Percentiles rank a stretch among this genome's conserved stretches.
phyloP scores from a whole-genome alignment of 2,888 invertebrate species.

The Cheilosia variabilis region DNA sequence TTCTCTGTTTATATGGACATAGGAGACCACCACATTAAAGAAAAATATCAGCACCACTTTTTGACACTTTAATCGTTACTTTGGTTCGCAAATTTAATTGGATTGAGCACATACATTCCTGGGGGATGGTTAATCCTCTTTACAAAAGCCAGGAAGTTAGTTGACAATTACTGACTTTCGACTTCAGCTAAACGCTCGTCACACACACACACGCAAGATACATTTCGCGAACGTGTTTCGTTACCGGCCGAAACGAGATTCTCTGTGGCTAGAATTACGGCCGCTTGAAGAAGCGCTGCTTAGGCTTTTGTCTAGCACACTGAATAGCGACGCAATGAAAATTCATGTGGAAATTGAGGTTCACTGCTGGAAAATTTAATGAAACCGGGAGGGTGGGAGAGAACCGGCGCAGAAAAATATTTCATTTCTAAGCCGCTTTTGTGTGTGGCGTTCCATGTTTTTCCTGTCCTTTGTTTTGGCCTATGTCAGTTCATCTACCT shows the following conservation, averaged over 20 bases:
- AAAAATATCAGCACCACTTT: slow-evolving; percentile 31
- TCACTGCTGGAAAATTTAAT: slow-evolving; percentile 52
- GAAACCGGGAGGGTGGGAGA: slow-evolving; percentile 45
- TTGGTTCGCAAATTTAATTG: slow-evolving; percentile 46
- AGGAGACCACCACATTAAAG: slow-evolving; percentile 16
- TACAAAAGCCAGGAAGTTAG: slow-evolving; percentile 66
- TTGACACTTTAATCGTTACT: slow-evolving; percentile 62
- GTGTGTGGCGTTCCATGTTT: slow-evolving; percentile 52
- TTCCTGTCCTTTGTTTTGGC: slow-evolving; percentile 64
- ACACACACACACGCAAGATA: slow-evolving; percentile 22
- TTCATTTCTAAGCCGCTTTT: slow-evolving; percentile 55
- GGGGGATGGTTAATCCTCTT: slow-evolving; percentile 36
- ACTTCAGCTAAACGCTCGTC: slow-evolving; percentile 37
- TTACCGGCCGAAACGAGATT: slow-evolving; percentile 34
- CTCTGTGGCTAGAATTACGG: slow-evolving; percentile 57
- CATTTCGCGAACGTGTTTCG: slow-evolving; percentile 35
- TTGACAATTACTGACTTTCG: slow-evolving; percentile 38
- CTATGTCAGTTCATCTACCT: slow-evolving; percentile 70
- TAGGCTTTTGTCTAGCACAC: slow-evolving; percentile 67
- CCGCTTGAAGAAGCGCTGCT: slow-evolving; percentile 41
- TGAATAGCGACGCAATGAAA: slow-evolving; percentile 64
- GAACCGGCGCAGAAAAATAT: slow-evolving; percentile 59
- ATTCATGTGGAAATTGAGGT: slow-evolving; percentile 57
- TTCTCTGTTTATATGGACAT: not conserved
- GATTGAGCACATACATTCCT: slow-evolving; percentile 36